phyloP scores from a whole-genome alignment of 2,797 vertebrate species.

The Serranus cabrilla region DNA sequence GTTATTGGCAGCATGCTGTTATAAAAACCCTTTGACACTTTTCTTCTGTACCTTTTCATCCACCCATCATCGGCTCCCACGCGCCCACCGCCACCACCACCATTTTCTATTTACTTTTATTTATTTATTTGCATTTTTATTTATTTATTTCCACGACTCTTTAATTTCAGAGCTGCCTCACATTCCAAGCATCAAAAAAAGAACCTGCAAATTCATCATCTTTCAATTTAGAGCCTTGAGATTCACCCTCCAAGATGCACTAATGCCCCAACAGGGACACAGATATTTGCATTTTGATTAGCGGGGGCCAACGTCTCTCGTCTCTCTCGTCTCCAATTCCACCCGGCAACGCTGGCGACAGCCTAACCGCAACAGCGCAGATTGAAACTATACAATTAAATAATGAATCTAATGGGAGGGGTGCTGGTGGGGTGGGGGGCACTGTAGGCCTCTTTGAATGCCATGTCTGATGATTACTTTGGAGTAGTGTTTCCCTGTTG shows the following conservation, averaged over 20 bases:
- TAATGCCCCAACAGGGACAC: conserved; percentile 73
- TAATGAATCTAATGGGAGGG: conserved; percentile 55
- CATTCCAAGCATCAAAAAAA: conserved; percentile 54
- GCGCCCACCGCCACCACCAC: background rate
- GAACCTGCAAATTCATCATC: conserved; percentile 77
- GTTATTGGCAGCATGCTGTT: conserved; percentile 27
- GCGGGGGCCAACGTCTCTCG: conserved; percentile 39
- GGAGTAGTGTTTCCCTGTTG: conserved; percentile 44
- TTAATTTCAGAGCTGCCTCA: conserved; percentile 67
- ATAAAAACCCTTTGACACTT: conserved; percentile 39
- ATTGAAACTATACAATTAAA: conserved; percentile 76
- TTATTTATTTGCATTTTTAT: conserved; percentile 46
- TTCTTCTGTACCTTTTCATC: conserved; percentile 28
- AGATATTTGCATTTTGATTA: conserved; percentile 85
- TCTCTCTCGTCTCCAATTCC: conserved; percentile 60
- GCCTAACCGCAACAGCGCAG: conserved; percentile 48
- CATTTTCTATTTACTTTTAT: conserved; percentile 19
- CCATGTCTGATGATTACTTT: conserved; percentile 64
- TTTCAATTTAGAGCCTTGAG: conserved; percentile 78
- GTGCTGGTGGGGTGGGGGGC: background rate
- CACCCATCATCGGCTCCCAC: conserved; percentile 9
- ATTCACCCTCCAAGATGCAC: conserved; percentile 73
- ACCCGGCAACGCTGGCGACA: conserved; percentile 44
- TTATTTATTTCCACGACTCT: conserved; percentile 63
- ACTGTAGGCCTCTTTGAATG: conserved; percentile 47